phyloP scores from a whole-genome alignment of 2,888 invertebrate genomes.

The Ochropleura plecta region DNA sequence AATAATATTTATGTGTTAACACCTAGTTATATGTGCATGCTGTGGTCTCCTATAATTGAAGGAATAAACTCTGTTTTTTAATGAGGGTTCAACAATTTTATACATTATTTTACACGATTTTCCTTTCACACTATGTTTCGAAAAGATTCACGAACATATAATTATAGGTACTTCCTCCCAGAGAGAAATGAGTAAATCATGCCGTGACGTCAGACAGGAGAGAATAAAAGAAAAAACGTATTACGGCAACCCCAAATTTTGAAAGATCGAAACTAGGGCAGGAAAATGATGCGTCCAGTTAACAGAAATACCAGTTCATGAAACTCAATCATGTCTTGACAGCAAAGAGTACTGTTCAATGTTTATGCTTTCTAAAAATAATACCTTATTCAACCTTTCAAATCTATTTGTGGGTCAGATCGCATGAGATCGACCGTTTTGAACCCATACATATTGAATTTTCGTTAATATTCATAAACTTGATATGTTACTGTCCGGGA shows the following conservation, averaged over 20 bases:
- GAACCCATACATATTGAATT: slow-evolving; percentile 15
- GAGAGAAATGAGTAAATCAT: too few species aligned
- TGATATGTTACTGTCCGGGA: slow-evolving; percentile 11
- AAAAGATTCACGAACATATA: neutral
- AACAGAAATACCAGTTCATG: neutral
- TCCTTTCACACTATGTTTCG: neutral
- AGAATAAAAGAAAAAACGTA: too few species aligned
- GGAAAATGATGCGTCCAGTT: too few species aligned
- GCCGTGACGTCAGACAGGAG: too few species aligned
- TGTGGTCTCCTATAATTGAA: too few species aligned
- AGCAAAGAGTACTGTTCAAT: slow-evolving; percentile 4
- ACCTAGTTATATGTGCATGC: too few species aligned
- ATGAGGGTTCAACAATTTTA: neutral
- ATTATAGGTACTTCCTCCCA: too few species aligned
- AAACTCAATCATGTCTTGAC: neutral
- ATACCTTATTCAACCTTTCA: slow-evolving; percentile 11
- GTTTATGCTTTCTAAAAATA: neutral
- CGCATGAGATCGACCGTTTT: slow-evolving; percentile 3
- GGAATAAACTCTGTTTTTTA: neutral
- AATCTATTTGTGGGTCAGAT: slow-evolving; percentile 15
- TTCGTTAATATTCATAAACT: slow-evolving; percentile 42
- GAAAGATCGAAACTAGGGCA: too few species aligned
- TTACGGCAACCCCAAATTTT: too few species aligned
- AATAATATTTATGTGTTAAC: too few species aligned
- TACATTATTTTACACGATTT: neutral